Conservation (phyloP, 2,888 invertebrate genomes). For the Drosophila algonquin region DNA sequence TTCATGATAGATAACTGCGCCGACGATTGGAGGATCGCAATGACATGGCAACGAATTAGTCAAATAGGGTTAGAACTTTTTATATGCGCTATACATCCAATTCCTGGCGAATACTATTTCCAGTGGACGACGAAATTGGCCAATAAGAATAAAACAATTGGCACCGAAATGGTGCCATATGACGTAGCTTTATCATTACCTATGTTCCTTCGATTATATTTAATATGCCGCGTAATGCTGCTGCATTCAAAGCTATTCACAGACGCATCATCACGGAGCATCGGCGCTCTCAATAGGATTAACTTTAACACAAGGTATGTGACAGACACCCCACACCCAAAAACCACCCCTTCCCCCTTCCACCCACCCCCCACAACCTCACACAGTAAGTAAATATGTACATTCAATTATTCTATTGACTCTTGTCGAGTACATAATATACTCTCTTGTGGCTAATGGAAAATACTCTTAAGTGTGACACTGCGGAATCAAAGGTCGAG, state of each 20-base stretch:
- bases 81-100: slow-evolving; percentile 98
- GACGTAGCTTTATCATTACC: slow-evolving; percentile 99
- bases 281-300: slow-evolving; percentile 98
- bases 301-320: slow-evolving; percentile 97
- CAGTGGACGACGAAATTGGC: slow-evolving; percentile 98
- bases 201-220: slow-evolving; percentile 99
- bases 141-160: slow-evolving; percentile 91
- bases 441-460: not conserved
- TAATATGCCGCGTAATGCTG: slow-evolving; percentile 99
- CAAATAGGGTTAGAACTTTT: slow-evolving; percentile 96
- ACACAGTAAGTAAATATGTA: not conserved
- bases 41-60: slow-evolving; percentile 98
- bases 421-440: not conserved
- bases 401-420: not conserved
- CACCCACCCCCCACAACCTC: not conserved
- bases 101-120: slow-evolving; percentile 98
- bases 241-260: slow-evolving; percentile 99
- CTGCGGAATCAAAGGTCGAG: not conserved
- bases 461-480: not conserved
- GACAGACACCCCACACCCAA: not conserved
- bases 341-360: too few relatives aligned
- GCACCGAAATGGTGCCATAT: slow-evolving; percentile 92
- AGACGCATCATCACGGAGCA: slow-evolving; percentile 99
- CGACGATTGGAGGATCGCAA: slow-evolving; percentile 99
- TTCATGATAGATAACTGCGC: slow-evolving; percentile 99